These are phyloP conservation scores for Cyanoramphus novaezelandiae DNA, from an alignment of 2,113 vertebrate genomes.

Conservation along the genomic window DNA sequence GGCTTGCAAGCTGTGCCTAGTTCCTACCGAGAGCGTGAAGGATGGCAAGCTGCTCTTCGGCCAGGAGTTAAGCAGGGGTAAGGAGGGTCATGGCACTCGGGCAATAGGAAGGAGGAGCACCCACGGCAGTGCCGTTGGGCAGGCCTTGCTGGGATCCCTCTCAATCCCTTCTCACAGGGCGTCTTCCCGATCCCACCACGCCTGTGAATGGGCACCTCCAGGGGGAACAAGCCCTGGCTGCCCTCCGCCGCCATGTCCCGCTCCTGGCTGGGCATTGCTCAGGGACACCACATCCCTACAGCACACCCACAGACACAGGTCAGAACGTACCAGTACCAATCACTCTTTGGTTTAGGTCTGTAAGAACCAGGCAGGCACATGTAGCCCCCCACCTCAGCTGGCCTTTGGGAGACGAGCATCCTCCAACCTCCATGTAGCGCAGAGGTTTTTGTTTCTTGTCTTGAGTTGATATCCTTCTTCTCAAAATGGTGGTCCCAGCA, in stretches of 20 bases:
- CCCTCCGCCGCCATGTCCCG: rapidly evolving
- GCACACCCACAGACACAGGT: neutral
- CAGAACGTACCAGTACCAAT: neutral
- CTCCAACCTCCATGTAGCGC: neutral
- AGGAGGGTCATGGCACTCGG: neutral
- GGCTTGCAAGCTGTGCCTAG: neutral
- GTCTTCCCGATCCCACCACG: neutral
- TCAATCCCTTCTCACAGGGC: neutral
- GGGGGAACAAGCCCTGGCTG: neutral
- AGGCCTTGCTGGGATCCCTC: neutral
- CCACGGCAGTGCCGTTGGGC: rapidly evolving
- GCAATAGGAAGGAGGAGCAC: neutral
- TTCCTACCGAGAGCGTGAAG: neutral
- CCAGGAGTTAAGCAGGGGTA: neutral
- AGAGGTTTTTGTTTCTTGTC: neutral
- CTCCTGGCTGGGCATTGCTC: rapidly evolving
- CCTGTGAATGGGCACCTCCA: rapidly evolving
- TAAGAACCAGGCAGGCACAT: neutral
- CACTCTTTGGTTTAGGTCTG: neutral
- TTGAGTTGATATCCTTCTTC: neutral
- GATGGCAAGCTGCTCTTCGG: neutral
- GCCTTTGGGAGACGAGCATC: neutral
- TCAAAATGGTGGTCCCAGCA: neutral
- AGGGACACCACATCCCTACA: neutral
- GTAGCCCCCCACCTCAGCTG: neutral